Conservation (phyloP, 92 coral and sea anemone species). For the Scolanthus callimorphus region DNA sequence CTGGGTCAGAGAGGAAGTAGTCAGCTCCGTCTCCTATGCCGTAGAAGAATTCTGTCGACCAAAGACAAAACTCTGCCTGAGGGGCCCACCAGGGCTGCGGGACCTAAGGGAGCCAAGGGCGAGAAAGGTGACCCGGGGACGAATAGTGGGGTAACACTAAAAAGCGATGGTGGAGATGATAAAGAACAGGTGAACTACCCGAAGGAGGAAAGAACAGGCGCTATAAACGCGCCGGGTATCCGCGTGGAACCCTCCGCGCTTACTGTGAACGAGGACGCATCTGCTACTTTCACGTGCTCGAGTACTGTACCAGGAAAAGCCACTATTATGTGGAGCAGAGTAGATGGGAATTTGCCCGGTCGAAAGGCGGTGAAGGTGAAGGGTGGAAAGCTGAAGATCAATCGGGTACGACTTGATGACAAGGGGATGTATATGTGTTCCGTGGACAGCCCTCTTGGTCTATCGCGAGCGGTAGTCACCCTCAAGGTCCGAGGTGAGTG, state of each 20-base stretch:
- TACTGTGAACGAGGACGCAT: constrained; percentile 35
- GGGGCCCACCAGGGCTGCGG: constrained; percentile 42
- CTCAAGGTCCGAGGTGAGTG: constrained; percentile 41
- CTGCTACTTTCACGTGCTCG: constrained; percentile 41
- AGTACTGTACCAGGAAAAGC: constrained; percentile 38
- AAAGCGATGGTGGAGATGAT: constrained; percentile 1
- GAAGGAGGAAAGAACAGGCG: constrained; percentile 18
- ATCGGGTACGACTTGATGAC: constrained; percentile 18
- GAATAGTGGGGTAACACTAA: not conserved
- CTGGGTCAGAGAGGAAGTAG: constrained; percentile 40
- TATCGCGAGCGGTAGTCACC: constrained; percentile 35
- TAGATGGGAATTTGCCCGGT: constrained; percentile 25
- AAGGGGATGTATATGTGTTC: constrained; percentile 46
- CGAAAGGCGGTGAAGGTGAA: constrained; percentile 15
- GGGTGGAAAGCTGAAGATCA: constrained; percentile 33
- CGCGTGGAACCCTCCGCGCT: constrained; percentile 36
- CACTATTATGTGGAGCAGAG: constrained; percentile 32
- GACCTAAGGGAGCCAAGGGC: constrained; percentile 30
- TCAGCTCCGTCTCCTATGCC: constrained; percentile 40
- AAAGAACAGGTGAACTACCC: not conserved
- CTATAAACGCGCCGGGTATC: constrained; percentile 41
- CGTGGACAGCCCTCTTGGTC: constrained; percentile 41
- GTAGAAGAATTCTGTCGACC: constrained; percentile 37
- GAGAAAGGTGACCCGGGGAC: constrained; percentile 34
- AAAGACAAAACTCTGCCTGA: constrained; percentile 25